These are phyloP conservation scores for Cancer borealis DNA, from an alignment of 2,888 invertebrate genomes.

Conservation along the genomic window DNA sequence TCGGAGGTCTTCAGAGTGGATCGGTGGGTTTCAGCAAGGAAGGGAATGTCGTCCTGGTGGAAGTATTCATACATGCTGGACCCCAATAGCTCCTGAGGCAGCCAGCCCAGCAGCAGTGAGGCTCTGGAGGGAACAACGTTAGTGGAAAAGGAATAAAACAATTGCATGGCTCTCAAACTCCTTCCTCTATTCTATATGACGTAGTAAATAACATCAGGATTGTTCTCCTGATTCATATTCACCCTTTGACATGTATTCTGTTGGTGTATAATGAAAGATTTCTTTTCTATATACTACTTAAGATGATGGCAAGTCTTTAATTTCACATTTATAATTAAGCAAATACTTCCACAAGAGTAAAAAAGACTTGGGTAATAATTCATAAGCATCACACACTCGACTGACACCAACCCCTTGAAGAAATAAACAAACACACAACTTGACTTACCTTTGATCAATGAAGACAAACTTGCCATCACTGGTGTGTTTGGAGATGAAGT, in stretches of 20 bases:
- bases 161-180: neutral
- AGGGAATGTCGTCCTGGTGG: slow-evolving; percentile 88
- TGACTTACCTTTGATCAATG: slow-evolving; percentile 90
- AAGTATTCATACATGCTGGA: slow-evolving; percentile 96
- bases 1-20: slow-evolving; percentile 84
- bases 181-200: neutral
- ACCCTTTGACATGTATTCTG: neutral
- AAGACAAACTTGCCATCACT: slow-evolving; percentile 95
- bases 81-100: slow-evolving; percentile 95
- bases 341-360: neutral
- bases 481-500: slow-evolving; percentile 91
- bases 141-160: slow-evolving; percentile 13
- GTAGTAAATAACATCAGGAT: neutral
- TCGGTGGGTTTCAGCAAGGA: slow-evolving; percentile 91
- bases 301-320: neutral
- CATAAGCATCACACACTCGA: neutral
- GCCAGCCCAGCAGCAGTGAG: slow-evolving; percentile 91
- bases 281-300: neutral
- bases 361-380: neutral
- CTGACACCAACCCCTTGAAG: neutral
- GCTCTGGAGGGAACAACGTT: slow-evolving; percentile 84
- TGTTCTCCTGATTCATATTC: neutral
- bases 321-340: no score
- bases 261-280: neutral
- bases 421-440: neutral